Conservation (phyloP, 1,140 invertebrate species). For the Drosophila dunni region DNA sequence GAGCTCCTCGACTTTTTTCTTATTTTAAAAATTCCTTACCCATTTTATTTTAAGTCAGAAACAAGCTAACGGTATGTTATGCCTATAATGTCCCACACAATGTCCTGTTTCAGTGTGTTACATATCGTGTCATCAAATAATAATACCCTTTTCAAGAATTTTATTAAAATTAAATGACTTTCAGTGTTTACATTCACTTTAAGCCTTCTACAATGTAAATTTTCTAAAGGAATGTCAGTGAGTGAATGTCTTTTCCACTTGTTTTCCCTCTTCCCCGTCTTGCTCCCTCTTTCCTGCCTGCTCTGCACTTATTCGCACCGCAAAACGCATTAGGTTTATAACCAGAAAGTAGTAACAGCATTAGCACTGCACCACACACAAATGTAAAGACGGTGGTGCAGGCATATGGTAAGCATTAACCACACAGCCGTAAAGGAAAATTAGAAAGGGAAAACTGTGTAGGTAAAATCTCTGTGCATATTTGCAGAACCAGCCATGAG, state of each 20-base stretch:
- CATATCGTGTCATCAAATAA: too few relatives aligned
- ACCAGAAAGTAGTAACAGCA: neutral
- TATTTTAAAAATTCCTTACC: too few relatives aligned
- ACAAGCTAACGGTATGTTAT: too few relatives aligned
- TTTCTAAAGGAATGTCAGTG: too few relatives aligned
- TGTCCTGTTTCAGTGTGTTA: too few relatives aligned
- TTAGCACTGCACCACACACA: conserved; percentile 13
- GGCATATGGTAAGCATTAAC: neutral
- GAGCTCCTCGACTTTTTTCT: too few relatives aligned
- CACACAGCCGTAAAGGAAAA: conserved; percentile 18
- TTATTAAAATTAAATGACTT: too few relatives aligned
- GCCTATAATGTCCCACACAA: too few relatives aligned
- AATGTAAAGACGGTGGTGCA: neutral
- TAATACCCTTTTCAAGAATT: too few relatives aligned
- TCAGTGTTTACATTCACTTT: neutral
- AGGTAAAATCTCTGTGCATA: conserved; percentile 18
- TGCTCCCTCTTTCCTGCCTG: neutral
- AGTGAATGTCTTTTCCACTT: too few relatives aligned
- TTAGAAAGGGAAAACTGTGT: conserved; percentile 4
- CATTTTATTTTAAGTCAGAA: too few relatives aligned
- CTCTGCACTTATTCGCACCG: conserved; percentile 7
- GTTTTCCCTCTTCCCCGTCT: neutral
- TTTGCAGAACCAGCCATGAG: neutral
- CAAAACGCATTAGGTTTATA: conserved; percentile 25
- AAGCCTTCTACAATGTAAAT: neutral